Conservation (phyloP, 2,888 invertebrate species). For the Catotricha subobsoleta region DNA sequence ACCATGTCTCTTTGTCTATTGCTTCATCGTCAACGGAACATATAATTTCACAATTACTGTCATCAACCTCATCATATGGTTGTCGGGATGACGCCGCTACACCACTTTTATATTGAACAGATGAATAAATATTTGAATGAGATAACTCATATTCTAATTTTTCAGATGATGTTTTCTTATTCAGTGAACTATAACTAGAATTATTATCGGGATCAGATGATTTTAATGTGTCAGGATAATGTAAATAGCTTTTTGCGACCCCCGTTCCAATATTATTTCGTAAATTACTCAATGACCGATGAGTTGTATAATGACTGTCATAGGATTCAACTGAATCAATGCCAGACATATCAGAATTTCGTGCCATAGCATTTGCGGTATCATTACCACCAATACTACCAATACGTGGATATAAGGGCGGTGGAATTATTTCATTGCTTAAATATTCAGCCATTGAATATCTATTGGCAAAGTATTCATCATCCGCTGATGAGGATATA, state of each 20-base stretch:
- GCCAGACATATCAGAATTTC: slow-evolving; percentile 18
- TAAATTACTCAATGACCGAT: slow-evolving; percentile 14
- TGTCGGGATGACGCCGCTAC: slow-evolving; percentile 26
- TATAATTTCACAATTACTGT: slow-evolving; percentile 16
- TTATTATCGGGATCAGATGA: slow-evolving; percentile 1
- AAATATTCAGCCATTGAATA: slow-evolving; percentile 3
- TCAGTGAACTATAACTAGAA: not conserved
- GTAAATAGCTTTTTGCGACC: too few species aligned
- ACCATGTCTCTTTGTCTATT: slow-evolving; percentile 36
- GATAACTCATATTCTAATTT: slow-evolving; percentile 40
- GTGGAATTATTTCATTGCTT: too few species aligned
- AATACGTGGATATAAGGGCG: not conserved
- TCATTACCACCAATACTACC: slow-evolving; percentile 1
- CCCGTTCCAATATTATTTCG: not conserved
- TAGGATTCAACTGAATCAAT: slow-evolving; percentile 29
- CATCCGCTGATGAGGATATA: not conserved
- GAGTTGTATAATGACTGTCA: slow-evolving; percentile 22
- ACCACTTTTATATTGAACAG: slow-evolving; percentile 17
- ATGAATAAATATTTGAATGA: slow-evolving; percentile 38
- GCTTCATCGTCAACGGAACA: slow-evolving; percentile 21
- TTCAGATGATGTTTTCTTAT: slow-evolving; percentile 19
- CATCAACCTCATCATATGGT: slow-evolving; percentile 18
- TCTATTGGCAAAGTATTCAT: not conserved
- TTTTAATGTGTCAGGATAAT: slow-evolving; percentile 16
- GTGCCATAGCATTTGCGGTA: not conserved